These are phyloP conservation scores for Onchidella celtica DNA, from an alignment of 2,888 invertebrate species.

Conservation along the genomic window DNA sequence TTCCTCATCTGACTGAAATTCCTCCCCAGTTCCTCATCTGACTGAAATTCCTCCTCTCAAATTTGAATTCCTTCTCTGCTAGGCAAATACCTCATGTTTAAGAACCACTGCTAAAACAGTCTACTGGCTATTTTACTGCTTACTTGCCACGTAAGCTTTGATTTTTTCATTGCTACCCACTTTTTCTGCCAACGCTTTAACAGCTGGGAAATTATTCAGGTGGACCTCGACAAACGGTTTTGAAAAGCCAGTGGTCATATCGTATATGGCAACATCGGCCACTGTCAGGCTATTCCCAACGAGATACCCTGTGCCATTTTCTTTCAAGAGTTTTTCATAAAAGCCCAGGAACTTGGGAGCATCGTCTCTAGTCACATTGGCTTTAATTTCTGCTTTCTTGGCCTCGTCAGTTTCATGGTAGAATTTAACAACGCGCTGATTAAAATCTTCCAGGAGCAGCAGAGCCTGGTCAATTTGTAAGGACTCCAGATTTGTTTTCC, in stretches of 20 bases:
- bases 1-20: too few species aligned
- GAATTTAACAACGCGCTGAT: background rate
- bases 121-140: too few species aligned
- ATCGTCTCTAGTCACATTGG: too few species aligned
- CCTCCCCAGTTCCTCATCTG: too few species aligned
- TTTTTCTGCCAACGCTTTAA: background rate
- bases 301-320: constrained; percentile 13
- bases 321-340: background rate
- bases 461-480: constrained; percentile 51
- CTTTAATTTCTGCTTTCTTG: background rate
- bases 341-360: background rate
- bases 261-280: background rate
- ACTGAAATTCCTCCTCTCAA: too few species aligned
- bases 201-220: background rate
- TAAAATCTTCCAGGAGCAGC: constrained; percentile 49
- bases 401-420: background rate
- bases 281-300: background rate
- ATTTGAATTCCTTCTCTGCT: too few species aligned
- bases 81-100: too few species aligned
- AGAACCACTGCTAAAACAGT: too few species aligned
- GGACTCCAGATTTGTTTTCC: constrained; percentile 46
- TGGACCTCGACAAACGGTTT: background rate
- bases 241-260: background rate
- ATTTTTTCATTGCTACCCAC: background rate
- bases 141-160: background rate